Conservation (phyloP, 2,113 vertebrate species). For the Otolemur garnettii region DNA sequence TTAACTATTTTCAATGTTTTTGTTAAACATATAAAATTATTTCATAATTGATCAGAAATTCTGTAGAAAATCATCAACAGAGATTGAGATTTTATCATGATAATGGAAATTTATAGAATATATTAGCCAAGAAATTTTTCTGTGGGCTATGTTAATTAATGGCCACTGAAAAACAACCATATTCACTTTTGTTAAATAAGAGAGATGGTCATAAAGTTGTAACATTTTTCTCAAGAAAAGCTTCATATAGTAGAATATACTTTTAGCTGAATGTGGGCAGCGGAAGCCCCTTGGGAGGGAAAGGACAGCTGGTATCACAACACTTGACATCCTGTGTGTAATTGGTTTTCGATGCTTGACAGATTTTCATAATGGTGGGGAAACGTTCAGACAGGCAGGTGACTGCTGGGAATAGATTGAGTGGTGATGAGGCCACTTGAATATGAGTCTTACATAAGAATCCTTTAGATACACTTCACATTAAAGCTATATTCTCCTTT, state of each 20-base stretch:
- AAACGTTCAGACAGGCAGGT: conserved; percentile 83
- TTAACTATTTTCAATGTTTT: not conserved
- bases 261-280: conserved; percentile 79
- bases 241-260: not conserved
- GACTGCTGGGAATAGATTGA: conserved; percentile 86
- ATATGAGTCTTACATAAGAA: conserved; percentile 80
- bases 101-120: not conserved
- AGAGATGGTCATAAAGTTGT: not conserved
- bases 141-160: not conserved
- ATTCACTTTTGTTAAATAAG: conserved; percentile 44
- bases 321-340: conserved; percentile 84
- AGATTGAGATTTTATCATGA: not conserved
- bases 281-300: conserved; percentile 48
- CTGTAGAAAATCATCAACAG: not conserved
- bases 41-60: not conserved
- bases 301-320: conserved; percentile 85
- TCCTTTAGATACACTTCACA: conserved; percentile 81
- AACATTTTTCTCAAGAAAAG: conserved; percentile 67
- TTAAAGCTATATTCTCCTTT: conserved; percentile 77
- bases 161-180: not conserved
- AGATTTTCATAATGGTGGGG: conserved; percentile 80
- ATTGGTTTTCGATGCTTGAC: conserved; percentile 87
- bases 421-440: conserved; percentile 82
- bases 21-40: not conserved
- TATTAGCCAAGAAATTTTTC: not conserved